phyloP scores from a whole-genome alignment of 92 coral and sea anemone species.

The Chrysogorgia sp. region DNA sequence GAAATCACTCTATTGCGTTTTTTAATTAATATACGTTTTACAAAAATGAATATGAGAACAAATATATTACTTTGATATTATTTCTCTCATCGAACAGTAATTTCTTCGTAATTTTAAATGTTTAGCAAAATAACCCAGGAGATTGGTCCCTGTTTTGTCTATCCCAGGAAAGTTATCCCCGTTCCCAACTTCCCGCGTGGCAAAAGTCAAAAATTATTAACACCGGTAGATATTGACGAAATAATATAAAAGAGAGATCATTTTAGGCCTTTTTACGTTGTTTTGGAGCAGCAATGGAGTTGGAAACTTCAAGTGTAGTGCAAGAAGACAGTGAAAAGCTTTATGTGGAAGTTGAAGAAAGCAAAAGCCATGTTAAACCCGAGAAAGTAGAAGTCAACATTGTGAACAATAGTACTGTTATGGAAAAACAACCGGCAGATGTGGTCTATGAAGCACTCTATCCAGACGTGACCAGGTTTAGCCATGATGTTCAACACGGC shows the following conservation, averaged over 20 bases:
- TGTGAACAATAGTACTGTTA: not conserved
- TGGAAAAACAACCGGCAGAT: not conserved
- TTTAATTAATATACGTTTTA: not conserved
- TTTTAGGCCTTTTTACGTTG: not conserved
- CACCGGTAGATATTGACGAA: constrained; percentile 17
- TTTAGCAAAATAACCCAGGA: not conserved
- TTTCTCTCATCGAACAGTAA: too few species aligned
- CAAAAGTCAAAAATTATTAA: constrained; percentile 35
- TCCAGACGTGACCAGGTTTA: constrained; percentile 80
- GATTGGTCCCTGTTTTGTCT: not conserved
- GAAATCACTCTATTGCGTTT: not conserved
- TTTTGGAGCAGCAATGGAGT: constrained; percentile 17
- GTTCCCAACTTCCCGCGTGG: constrained; percentile 39
- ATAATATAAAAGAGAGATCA: not conserved
- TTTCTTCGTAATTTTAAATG: too few species aligned
- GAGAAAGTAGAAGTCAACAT: not conserved
- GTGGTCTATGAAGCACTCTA: constrained; percentile 52
- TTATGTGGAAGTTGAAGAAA: not conserved
- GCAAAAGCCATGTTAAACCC: not conserved
- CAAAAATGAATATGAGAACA: too few species aligned
- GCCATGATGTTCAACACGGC: constrained; percentile 89
- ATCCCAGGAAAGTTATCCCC: not conserved
- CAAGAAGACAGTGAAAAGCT: not conserved
- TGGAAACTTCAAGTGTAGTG: not conserved
- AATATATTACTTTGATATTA: too few species aligned